Evolutionary conservation across 1,140 invertebrate species (phyloP).

Genomic region (Zelostemma sp.): DNA sequence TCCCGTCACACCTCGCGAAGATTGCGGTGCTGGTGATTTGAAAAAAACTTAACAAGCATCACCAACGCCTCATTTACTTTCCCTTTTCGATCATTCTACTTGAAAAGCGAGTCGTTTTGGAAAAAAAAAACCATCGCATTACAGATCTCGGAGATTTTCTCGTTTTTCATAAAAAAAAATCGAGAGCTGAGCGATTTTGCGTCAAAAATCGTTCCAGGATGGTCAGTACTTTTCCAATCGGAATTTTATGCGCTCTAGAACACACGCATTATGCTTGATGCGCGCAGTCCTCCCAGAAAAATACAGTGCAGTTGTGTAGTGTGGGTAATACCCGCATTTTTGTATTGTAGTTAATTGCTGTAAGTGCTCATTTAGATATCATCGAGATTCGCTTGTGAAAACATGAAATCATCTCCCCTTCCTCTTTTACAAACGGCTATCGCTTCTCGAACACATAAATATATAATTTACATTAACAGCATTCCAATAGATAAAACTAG

Average conservation of each 20-base stretch:
- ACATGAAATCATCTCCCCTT: conserved; percentile 54
- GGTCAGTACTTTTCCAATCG: conserved; percentile 61
- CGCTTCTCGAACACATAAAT: conserved; percentile 35
- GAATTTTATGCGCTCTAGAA: conserved; percentile 67
- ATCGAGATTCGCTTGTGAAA: conserved; percentile 59
- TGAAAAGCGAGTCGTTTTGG: conserved; percentile 7
- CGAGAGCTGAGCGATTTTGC: not conserved
- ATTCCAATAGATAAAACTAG: conserved; percentile 27
- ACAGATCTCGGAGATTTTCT: no score
- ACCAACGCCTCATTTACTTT: conserved; percentile 26
- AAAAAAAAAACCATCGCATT: conserved; percentile 1
- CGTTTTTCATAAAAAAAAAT: not conserved
- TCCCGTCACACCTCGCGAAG: conserved; percentile 31
- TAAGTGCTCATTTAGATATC: conserved; percentile 55
- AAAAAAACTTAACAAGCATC: conserved; percentile 28
- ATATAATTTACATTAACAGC: conserved; percentile 22
- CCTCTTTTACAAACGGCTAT: conserved; percentile 27
- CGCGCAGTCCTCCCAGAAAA: conserved; percentile 49
- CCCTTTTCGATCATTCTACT: conserved; percentile 32
- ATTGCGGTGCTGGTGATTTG: conserved; percentile 24
- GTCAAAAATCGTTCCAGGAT: conserved; percentile 16
- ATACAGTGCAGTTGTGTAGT: conserved; percentile 28
- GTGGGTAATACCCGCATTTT: conserved; percentile 24
- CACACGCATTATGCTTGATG: conserved; percentile 64
- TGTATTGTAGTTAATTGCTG: conserved; percentile 56